Base-by-base conservation (phyloP, 2,888 invertebrate species). In the Zygothrica quintamaculata region DNA sequence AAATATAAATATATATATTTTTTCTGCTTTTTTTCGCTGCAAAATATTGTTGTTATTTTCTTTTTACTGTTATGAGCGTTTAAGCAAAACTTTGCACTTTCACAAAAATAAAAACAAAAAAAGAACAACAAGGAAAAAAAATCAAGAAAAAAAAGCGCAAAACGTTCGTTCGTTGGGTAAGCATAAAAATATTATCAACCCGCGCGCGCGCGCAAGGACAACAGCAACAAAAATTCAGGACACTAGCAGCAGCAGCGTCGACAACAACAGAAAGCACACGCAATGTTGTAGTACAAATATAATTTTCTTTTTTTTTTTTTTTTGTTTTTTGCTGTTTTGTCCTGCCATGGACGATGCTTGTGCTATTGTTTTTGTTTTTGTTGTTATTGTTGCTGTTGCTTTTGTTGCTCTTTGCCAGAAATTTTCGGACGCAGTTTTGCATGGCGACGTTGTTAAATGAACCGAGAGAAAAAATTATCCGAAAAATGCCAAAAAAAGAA, bases 141-240 rank as follows among this genome's bases (percentile, higher is more conserved):
- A 57, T 3, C 18, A 43, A 29, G 36, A 56, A 74, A 61, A 50
- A 58, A 50, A 44, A 50, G 74, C 57, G 34, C 44, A 66, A 68
- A 68, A n/a, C n/a, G n/a, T n/a, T n/a, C 61, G 79, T 69, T 67
- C 80, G 80, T 69, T 74, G 77, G 85, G 72, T 76, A 68, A 81
- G 79, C 79, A 84, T 76, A 75, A 82, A 82, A 82, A 74, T 82
- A 81, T 80, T 85, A 84, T 82, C 84, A 84, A 77, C 77, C 66
- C 61, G 50, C 59, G 70, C 18, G 18, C 65, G 53, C 59, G 70
- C 59, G 70, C 48, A 37, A 61, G 65, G 65, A 61, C 65, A 55
- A 47, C 42, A 46, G 11, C 71, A 50, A 47, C 36, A 36, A n/a
- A 12, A 51, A 39, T 22, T 22, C 61, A 40, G 61, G 48, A 37